phyloP scores from a whole-genome alignment of 2,888 invertebrate species.

The Drosophila buzzatii region DNA sequence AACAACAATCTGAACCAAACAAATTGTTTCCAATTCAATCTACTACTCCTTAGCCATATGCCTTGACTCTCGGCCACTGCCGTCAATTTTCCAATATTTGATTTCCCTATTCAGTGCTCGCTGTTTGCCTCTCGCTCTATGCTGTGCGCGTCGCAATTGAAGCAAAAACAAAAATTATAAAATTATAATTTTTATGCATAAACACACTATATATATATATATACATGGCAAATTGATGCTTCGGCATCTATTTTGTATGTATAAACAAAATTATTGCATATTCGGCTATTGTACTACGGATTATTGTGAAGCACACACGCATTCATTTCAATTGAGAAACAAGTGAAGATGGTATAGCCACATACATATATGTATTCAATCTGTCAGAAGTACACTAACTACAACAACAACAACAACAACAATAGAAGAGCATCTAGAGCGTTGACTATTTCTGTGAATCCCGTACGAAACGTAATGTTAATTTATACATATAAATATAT shows the following conservation, averaged over 20 bases:
- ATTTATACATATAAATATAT: constrained; percentile 32
- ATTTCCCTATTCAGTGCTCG: not conserved
- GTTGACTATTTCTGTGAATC: constrained; percentile 35
- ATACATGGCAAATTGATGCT: constrained; percentile 45
- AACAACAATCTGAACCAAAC: constrained; percentile 22
- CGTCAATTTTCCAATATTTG: not conserved
- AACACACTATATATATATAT: not conserved
- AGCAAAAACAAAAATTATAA: constrained; percentile 11
- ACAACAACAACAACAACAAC: constrained; percentile 17
- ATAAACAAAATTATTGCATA: constrained; percentile 56
- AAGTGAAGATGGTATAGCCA: not conserved
- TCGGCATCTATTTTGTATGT: constrained; percentile 59
- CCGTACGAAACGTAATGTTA: constrained; percentile 46
- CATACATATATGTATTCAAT: constrained; percentile 24
- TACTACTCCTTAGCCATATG: constrained; percentile 32
- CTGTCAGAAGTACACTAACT: constrained; percentile 28
- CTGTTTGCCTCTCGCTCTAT: constrained; percentile 66
- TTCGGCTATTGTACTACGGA: constrained; percentile 43
- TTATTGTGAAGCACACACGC: constrained; percentile 19
- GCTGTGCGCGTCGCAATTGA: constrained; percentile 50
- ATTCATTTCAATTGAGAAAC: constrained; percentile 23
- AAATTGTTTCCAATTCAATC: constrained; percentile 20
- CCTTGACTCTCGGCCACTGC: constrained; percentile 7
- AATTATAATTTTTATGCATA: constrained; percentile 9
- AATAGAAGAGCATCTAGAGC: constrained; percentile 13